Evolutionary conservation across 2,797 vertebrate species (phyloP).

Genomic region (Esox lucius): DNA sequence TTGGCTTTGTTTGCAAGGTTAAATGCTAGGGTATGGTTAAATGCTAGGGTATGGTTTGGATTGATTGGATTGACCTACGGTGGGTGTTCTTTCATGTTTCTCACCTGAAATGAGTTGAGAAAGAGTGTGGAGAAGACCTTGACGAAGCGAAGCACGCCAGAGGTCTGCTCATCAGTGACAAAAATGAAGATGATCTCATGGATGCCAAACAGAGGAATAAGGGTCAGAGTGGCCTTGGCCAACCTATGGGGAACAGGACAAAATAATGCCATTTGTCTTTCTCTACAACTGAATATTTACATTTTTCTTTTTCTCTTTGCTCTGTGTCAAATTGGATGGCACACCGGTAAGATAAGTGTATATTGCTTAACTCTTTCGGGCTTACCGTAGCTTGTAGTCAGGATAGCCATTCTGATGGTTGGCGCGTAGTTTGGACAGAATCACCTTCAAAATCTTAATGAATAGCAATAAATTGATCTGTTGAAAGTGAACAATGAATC

Average conservation of each 20-base stretch:
- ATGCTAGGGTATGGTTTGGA: not conserved
- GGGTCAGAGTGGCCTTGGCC: conserved; percentile 82
- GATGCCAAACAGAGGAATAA: conserved; percentile 83
- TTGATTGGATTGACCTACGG: not conserved
- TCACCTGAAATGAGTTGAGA: conserved; percentile 84
- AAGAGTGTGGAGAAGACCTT: conserved; percentile 84
- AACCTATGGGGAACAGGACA: conserved; percentile 60
- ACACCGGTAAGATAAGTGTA: not conserved
- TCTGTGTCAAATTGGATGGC: not conserved
- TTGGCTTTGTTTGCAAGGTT: not conserved
- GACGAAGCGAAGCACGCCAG: conserved; percentile 75
- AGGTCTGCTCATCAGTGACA: conserved; percentile 80
- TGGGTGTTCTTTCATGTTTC: not conserved
- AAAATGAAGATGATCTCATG: conserved; percentile 85
- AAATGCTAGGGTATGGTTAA: not conserved
- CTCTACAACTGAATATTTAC: not conserved
- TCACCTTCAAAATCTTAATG: conserved; percentile 81
- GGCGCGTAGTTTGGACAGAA: conserved; percentile 82
- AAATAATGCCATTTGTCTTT: conserved; percentile 6
- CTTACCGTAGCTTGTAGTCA: conserved; percentile 79
- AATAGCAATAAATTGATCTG: conserved; percentile 87
- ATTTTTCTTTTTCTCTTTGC: not conserved
- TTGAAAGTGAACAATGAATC: conserved; percentile 26
- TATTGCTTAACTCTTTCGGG: not conserved
- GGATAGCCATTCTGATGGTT: conserved; percentile 79